These are phyloP conservation scores for Drosophila mayri DNA, from an alignment of 1,140 invertebrate species.

Conservation along the genomic window DNA sequence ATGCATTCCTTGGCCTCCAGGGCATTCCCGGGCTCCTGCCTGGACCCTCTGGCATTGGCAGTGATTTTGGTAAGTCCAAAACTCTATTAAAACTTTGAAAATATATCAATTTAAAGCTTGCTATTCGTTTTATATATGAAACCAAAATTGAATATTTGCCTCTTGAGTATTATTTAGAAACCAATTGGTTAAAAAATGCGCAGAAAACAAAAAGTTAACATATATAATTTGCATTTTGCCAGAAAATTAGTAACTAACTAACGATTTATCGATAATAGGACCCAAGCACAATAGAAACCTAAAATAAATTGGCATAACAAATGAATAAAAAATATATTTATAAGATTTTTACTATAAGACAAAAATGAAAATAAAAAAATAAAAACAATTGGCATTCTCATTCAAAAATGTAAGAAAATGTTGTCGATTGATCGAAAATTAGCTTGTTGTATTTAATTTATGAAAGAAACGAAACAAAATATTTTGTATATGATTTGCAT, in stretches of 20 bases:
- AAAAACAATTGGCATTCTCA: constrained; percentile 39
- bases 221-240: constrained; percentile 78
- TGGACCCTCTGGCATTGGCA: constrained; percentile 92
- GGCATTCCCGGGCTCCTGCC: constrained; percentile 91
- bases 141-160: constrained; percentile 61
- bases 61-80: constrained; percentile 92
- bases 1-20: constrained; percentile 90
- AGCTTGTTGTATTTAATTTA: constrained; percentile 41
- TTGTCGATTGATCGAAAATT: constrained; percentile 46
- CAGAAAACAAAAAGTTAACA: constrained; percentile 30
- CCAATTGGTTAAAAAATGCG: constrained; percentile 35
- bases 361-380: not conserved
- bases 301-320: constrained; percentile 57
- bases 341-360: not conserved
- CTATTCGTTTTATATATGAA: constrained; percentile 51
- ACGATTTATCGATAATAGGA: constrained; percentile 65
- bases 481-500: constrained; percentile 45
- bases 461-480: constrained; percentile 1
- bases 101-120: constrained; percentile 41
- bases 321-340: constrained; percentile 24
- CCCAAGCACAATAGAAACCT: not conserved
- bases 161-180: constrained; percentile 76
- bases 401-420: not conserved
- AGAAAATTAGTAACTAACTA: constrained; percentile 42
- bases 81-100: not conserved